Percentiles rank a stretch among this genome's conserved stretches.
These are phyloP conservation scores for Gordius sp. DNA, from an alignment of 2,888 invertebrate genomes.

Conservation along the genomic window DNA sequence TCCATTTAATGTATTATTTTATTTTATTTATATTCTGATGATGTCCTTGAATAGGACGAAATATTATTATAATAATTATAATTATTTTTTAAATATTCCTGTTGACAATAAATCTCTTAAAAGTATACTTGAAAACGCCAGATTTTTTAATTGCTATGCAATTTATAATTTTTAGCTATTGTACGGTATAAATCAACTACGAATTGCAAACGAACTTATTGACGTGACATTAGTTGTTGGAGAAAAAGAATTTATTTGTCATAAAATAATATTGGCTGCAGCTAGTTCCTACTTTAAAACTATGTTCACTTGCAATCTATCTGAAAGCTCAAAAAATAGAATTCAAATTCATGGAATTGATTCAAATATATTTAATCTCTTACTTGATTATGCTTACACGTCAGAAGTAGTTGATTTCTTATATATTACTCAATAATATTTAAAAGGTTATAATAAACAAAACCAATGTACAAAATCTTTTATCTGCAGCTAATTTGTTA, in stretches of 20 bases:
- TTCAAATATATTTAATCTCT: not conserved
- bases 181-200: not conserved
- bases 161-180: slow-evolving; percentile 7
- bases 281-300: not conserved
- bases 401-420: not conserved
- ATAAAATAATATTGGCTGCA: slow-evolving; percentile 5
- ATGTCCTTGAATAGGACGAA: no score
- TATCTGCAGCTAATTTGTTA: slow-evolving; percentile 31
- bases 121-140: no score
- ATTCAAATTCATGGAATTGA: slow-evolving; percentile 10
- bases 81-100: no score
- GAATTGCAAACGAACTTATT: not conserved
- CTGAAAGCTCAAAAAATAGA: not conserved
- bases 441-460: slow-evolving; percentile 26
- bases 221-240: not conserved
- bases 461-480: slow-evolving; percentile 29
- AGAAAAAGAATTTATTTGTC: not conserved
- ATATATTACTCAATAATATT: not conserved
- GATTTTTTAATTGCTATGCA: no score
- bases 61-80: no score
- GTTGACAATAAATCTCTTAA: no score
- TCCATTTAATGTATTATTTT: no score
- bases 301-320: slow-evolving; percentile 5
- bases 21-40: no score
- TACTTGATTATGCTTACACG: slow-evolving; percentile 5